Evolutionary conservation across 2,113 vertebrate genomes (phyloP), one percentile per base, ranked within the genome.

Genomic region (Oxygymnocypris stewartii): DNA sequence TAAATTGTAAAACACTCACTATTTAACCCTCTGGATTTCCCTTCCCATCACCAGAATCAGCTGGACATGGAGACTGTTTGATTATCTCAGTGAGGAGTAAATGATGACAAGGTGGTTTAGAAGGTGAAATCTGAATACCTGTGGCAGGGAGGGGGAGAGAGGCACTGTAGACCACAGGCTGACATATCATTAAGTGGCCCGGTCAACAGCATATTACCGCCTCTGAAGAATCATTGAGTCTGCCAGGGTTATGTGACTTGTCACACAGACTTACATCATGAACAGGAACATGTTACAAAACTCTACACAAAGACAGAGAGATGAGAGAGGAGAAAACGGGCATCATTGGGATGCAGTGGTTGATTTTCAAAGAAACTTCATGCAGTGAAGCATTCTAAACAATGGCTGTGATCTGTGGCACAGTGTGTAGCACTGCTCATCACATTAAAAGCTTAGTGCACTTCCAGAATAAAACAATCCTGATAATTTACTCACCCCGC

Each of bases 81-180:
- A n/a, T 71, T 79, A 40, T 28, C 61, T 67, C 31, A 18, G 20
- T 79, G 78, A 73, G 78, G 35, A 71, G 78, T 37, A 81, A 86
- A 71, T 61, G 35, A 79, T 69, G 84, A 80, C 63, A 74, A 18
- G 23, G 49, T 74, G 78, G 77, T 47, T 86, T 47, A 74, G 18
- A 18, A 31, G 63, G 79, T 86, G 85, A 86, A 86, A 86, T 81
- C 40, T 74, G 78, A 86, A 86, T 86, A 81, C 47, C 67, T 86
- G 65, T 73, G 78, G 78, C 67, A 71, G n/a, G 2, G 65, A 78
- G 71, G 4, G 63, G 47, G 42, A 35, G 49, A 42, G 65, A 71
- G 18, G 10, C 31, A 69, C 37, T 80, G 63, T 79, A 80, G 65
- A 86, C 76, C 85, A 59, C 85, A 80, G 85, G n/a, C 67, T 80